Conservation (phyloP, 2,797 vertebrate genomes). For the Perodicticus potto region DNA sequence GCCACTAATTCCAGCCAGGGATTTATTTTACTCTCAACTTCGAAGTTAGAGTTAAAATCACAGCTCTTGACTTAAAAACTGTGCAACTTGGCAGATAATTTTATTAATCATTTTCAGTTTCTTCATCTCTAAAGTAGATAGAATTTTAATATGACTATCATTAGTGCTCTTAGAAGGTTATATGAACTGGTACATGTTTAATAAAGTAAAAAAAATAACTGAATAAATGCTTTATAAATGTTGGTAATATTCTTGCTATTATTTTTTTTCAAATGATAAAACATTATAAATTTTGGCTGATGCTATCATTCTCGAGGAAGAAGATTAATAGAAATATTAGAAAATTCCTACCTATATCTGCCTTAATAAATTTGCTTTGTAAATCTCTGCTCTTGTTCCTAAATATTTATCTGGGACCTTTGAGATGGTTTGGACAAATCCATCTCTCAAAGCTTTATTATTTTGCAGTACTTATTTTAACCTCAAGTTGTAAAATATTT, state of each 20-base stretch:
- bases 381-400: background rate
- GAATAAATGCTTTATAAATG: background rate
- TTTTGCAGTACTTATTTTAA: background rate
- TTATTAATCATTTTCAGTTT: background rate
- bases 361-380: background rate
- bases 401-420: background rate
- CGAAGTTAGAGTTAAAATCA: background rate
- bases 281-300: background rate
- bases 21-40: slow-evolving; percentile 35
- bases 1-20: background rate
- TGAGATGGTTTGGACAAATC: fast-evolving
- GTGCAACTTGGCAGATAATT: background rate
- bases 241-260: background rate
- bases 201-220: background rate
- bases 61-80: background rate
- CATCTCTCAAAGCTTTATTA: background rate
- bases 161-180: background rate
- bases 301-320: background rate
- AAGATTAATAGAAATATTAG: background rate
- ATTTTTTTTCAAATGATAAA: background rate
- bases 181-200: background rate
- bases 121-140: background rate
- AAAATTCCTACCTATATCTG: background rate
- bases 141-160: background rate
- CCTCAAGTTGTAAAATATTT: background rate